Base-by-base conservation (phyloP, 2,113 vertebrate species). In the Hystrix brachyura region DNA sequence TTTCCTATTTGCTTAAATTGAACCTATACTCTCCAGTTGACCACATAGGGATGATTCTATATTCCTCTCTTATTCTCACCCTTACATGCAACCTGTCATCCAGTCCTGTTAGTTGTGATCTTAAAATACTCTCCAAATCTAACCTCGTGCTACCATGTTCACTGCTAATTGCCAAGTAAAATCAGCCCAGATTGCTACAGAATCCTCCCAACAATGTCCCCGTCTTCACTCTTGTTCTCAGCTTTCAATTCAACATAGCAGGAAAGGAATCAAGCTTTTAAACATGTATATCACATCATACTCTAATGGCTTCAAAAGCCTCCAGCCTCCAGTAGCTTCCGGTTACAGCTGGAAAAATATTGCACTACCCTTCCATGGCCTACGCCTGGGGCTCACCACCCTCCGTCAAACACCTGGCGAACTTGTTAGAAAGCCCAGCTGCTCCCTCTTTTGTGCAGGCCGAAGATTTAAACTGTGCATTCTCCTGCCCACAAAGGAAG, bases 101-200 rank as follows among this genome's bases (percentile, higher is more conserved):
- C 57, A 53, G 71, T 74, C 13, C n/a, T 83, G 1, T 65, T 82
- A 55, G 32, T 57, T 72, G 3, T 60, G 32, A 18, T 84, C 43
- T 90, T 79, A 94, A 92, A 95, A 90, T 82, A 51, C 34, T 82
- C 80, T 79, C 14, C 53, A 86, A 81, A 38, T 72, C 7, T 55
- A 95, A 92, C 10, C 46, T 94, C 38, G 90, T 82, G n/a, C 60
- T 81, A 80, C 59, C 7, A 82, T 5, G 5, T 91, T 94, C 12
- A 21, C 34, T 91, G 53, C 48, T 64, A 38, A 43, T 62, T 83
- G 27, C 55, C 62, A 72, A 87, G 14, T 62, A 79, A 85, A 93
- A 83, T 69, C 17, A 11, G 60, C 51, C 53, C 55, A 32, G 65
- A 69, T 83, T 67, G 21, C 46, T 92, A 6, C 29, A 69, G 55